A percentile compares a stretch with the other conserved stretches of the same genome.
phyloP scores from a whole-genome alignment of 2,113 vertebrate species.

The Albula glossodonta region DNA sequence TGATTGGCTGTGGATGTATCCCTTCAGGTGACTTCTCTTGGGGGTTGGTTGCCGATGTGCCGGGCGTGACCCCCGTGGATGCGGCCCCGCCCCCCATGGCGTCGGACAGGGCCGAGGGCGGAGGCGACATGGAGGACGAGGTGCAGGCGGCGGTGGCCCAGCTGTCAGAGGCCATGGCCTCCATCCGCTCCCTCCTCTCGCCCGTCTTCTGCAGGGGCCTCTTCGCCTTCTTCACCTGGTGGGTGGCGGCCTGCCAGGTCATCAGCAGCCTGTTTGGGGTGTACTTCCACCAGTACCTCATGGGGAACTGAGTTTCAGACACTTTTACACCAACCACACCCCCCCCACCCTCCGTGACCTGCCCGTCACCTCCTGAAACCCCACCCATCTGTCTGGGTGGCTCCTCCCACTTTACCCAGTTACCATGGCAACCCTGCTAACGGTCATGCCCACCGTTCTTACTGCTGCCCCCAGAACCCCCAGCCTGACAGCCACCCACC shows the following conservation, averaged over 20 bases:
- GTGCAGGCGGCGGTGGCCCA: conserved; percentile 74
- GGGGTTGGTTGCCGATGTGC: conserved; percentile 63
- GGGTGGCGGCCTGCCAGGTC: conserved; percentile 89
- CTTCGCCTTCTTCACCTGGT: conserved; percentile 91
- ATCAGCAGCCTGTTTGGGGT: conserved; percentile 90
- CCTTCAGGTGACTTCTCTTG: conserved; percentile 84
- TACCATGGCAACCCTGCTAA: not conserved
- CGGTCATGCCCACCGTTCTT: too few relatives aligned
- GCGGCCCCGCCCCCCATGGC: not conserved
- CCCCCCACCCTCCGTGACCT: not conserved
- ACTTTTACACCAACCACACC: too few relatives aligned
- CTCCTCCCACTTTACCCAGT: not conserved
- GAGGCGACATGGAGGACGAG: conserved; percentile 66
- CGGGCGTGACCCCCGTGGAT: conserved; percentile 24
- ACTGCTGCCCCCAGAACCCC: too few relatives aligned
- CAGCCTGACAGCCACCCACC: too few relatives aligned
- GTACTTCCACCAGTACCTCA: conserved; percentile 92
- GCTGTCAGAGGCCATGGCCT: conserved; percentile 64
- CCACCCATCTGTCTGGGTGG: not conserved
- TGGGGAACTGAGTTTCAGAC: conserved; percentile 66
- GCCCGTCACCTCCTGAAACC: not conserved
- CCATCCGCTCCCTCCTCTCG: conserved; percentile 72
- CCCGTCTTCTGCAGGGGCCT: conserved; percentile 82
- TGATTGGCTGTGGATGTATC: not conserved
- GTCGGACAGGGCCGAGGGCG: conserved; percentile 62